Conservation (phyloP, 2,888 invertebrate species). For the Cataglyphis rosenhaueri region DNA sequence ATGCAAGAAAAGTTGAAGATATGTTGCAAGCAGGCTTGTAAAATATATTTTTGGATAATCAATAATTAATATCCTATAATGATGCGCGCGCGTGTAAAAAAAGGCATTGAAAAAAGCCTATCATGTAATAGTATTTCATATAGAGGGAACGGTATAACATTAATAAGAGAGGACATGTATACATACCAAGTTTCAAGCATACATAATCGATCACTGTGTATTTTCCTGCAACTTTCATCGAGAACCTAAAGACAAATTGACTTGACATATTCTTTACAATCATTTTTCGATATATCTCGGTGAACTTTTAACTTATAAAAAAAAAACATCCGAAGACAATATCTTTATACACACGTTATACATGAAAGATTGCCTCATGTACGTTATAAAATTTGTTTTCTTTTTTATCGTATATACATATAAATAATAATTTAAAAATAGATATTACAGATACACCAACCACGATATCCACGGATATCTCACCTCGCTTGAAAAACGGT, state of each 20-base stretch:
- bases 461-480: conserved; percentile 74
- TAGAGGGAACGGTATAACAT: neutral
- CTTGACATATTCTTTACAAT: conserved; percentile 13
- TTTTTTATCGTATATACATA: neutral
- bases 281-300: neutral
- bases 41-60: neutral
- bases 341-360: neutral
- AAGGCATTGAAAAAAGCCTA: neutral
- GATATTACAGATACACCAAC: conserved; percentile 64
- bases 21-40: neutral
- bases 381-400: neutral
- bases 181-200: conserved; percentile 6
- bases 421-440: conserved; percentile 8
- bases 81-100: neutral
- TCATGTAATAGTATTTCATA: neutral
- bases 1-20: neutral
- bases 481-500: conserved; percentile 67
- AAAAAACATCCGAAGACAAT: neutral
- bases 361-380: neutral
- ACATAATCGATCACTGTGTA: conserved; percentile 22
- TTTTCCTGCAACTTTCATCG: conserved; percentile 24
- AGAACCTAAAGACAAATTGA: conserved; percentile 4
- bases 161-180: neutral
- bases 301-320: neutral
- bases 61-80: neutral